Evolutionary conservation across 2,797 vertebrate species (phyloP), one percentile per base, ranked within the genome.

Genomic region (Toxotes lorentzi): DNA sequence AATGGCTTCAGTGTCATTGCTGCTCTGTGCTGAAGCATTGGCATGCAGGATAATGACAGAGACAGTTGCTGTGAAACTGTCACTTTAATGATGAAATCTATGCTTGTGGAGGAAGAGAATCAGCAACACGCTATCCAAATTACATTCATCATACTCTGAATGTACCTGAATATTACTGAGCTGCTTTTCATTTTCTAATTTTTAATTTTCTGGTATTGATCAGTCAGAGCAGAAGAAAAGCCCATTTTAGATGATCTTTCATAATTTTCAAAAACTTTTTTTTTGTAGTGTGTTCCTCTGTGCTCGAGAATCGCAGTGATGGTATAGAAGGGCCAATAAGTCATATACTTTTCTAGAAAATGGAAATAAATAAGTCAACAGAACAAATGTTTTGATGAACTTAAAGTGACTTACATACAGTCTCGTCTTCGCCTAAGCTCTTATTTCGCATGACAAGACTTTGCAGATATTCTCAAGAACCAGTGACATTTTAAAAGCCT

Each of bases 361-460:
- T 89, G 78, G 78, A 90, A 92, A 93, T 93, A 85, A 94, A 94
- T 93, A 93, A 93, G 78, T 93, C 68, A 91, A 89, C 48, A 86
- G 83, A 90, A 93, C 88, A 92, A 94, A 94, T 90, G 86, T 90
- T 93, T 75, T 86, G 87, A 92, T 86, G 63, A 93, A 87, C 59
- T 76, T 83, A 38, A 81, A 93, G 90, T 79, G 87, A 88, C 86
- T 84, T 79, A 64, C 86, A 81, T 84, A 70, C 76, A 48, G 69
- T 53, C 72, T 77, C 68, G 32, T 72, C 88, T 80, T 73, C 84
- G 87, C 76, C 85, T 81, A 0, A 35, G 88, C 92, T 93, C 83
- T 94, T 93, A 92, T 90, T 93, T 91, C 90, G 88, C 91, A 90
- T 93, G 92, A 91, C 89, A 77, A 89, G 75, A 91, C 86, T 91